phyloP scores from a whole-genome alignment of 2,888 invertebrate genomes.

The Ceratothoa steindachneri region DNA sequence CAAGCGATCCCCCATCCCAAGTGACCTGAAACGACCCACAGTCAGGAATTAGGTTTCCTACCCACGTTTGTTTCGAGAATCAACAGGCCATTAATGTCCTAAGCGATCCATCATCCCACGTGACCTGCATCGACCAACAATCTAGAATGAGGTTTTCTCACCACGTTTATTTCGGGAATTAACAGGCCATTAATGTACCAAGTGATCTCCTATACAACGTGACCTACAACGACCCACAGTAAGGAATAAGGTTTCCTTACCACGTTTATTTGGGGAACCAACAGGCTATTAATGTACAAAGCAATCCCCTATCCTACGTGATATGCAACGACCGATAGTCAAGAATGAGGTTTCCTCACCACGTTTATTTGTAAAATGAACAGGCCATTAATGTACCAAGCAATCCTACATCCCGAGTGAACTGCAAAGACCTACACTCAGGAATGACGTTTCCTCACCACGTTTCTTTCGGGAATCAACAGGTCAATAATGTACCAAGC shows the following conservation, averaged over 20 bases:
- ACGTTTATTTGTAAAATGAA: too few species aligned
- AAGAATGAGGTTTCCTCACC: too few species aligned
- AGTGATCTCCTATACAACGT: constrained; percentile 87
- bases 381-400: too few species aligned
- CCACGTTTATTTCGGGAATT: constrained; percentile 81
- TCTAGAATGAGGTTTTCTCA: constrained; percentile 15
- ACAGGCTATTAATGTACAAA: constrained; percentile 85
- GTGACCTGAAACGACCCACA: constrained; percentile 73
- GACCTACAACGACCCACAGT: too few species aligned
- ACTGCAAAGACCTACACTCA: too few species aligned
- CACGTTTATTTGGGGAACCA: constrained; percentile 83
- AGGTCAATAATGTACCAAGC: constrained; percentile 89
- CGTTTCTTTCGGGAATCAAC: constrained; percentile 80
- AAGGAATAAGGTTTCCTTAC: constrained; percentile 11
- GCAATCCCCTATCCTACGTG: constrained; percentile 90
- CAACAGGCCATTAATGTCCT: constrained; percentile 85
- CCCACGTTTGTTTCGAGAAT: constrained; percentile 84
- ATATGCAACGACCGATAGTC: too few species aligned
- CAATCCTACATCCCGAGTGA: too few species aligned
- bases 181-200: constrained; percentile 89
- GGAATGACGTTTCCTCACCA: too few species aligned
- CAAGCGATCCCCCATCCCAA: constrained; percentile 90
- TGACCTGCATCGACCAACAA: constrained; percentile 72
- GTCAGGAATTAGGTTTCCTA: constrained; percentile 24
- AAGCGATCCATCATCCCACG: constrained; percentile 88